These are phyloP conservation scores for Ephialtes manifestator DNA, from an alignment of 2,888 invertebrate species.

Conservation along the genomic window DNA sequence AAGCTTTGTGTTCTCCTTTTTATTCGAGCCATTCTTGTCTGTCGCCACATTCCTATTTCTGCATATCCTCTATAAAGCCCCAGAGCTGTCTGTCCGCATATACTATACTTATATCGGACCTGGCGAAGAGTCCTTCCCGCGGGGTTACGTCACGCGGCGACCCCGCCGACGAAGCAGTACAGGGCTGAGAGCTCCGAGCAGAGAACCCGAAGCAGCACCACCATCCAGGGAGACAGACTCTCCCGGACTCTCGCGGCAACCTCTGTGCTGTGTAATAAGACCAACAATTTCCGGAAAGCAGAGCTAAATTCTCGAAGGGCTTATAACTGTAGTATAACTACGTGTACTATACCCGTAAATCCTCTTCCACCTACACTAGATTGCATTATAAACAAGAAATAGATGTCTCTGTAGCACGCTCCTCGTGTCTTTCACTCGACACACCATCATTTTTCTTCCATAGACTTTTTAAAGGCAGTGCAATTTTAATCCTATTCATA, in stretches of 20 bases:
- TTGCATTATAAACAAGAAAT: constrained; percentile 26
- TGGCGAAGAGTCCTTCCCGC: constrained; percentile 26
- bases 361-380: constrained; percentile 40
- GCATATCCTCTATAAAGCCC: constrained; percentile 10
- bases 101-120: constrained; percentile 12
- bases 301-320: constrained; percentile 34
- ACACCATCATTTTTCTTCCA: neutral
- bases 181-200: constrained; percentile 12
- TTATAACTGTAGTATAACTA: constrained; percentile 39
- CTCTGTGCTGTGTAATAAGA: constrained; percentile 3
- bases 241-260: constrained; percentile 6
- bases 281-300: constrained; percentile 38
- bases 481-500: neutral
- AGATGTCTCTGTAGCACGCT: neutral
- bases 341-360: constrained; percentile 33
- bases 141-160: constrained; percentile 17
- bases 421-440: neutral
- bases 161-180: constrained; percentile 24
- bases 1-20: neutral
- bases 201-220: constrained; percentile 20
- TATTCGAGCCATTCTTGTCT: constrained; percentile 1
- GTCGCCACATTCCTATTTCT: constrained; percentile 9
- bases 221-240: constrained; percentile 6
- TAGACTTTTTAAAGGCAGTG: neutral
- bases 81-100: constrained; percentile 7